Evolutionary conservation across 2,113 vertebrate species (phyloP).

Genomic region (Cyanoramphus novaezelandiae): DNA sequence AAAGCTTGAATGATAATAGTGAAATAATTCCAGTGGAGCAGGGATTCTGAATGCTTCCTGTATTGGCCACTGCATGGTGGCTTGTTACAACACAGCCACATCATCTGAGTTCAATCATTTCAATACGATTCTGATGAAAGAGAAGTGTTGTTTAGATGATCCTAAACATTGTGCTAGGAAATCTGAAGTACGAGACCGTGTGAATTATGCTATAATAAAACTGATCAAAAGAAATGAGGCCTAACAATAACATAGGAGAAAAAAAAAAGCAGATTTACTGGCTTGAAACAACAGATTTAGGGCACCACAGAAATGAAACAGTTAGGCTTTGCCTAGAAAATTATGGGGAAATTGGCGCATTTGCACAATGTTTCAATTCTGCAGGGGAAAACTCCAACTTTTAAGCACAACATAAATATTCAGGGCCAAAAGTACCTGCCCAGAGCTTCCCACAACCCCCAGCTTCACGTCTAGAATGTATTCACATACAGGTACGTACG

Average conservation of each 20-base stretch:
- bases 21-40: neutral
- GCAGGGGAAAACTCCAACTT: neutral
- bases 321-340: neutral
- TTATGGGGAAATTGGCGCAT: neutral
- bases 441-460: neutral
- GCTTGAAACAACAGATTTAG: neutral
- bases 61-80: neutral
- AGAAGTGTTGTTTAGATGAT: neutral
- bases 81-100: neutral
- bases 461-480: neutral
- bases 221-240: slow-evolving; percentile 12
- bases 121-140: neutral
- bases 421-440: neutral
- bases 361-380: neutral
- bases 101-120: neutral
- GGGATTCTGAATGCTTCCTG: neutral
- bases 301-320: neutral
- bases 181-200: neutral
- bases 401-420: neutral
- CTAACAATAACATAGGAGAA: neutral
- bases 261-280: neutral
- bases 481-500: too few species aligned
- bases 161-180: neutral
- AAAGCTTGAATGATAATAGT: neutral
- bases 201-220: slow-evolving; percentile 23